Conservation (phyloP, 1,140 invertebrate species). For the Spodoptera litura region DNA sequence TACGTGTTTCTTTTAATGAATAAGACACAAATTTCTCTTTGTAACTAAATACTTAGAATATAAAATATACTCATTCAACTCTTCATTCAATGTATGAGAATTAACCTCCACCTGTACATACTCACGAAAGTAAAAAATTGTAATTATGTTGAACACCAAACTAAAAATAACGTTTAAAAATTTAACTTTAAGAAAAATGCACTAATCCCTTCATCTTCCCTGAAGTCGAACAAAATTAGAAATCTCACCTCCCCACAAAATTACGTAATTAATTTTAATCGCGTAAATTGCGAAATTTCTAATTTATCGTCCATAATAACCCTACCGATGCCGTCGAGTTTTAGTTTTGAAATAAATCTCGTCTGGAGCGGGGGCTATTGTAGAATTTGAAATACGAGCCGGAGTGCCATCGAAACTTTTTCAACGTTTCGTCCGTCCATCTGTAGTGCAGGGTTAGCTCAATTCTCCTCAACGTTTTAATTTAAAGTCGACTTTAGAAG, state of each 20-base stretch:
- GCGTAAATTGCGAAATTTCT: slow-evolving; percentile 30
- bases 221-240: slow-evolving; percentile 4
- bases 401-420: slow-evolving; percentile 44
- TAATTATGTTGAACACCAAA: too few species aligned
- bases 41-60: too few species aligned
- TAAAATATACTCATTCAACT: too few species aligned
- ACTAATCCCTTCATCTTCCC: not conserved
- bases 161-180: not conserved
- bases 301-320: slow-evolving; percentile 40
- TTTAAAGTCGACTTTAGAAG: slow-evolving; percentile 39
- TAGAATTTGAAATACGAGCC: slow-evolving; percentile 46
- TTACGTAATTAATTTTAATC: slow-evolving; percentile 29
- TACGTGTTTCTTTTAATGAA: too few species aligned
- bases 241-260: slow-evolving; percentile 12
- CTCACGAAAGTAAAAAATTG: too few species aligned
- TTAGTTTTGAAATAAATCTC: slow-evolving; percentile 47
- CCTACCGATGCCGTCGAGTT: slow-evolving; percentile 30
- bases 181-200: not conserved
- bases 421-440: slow-evolving; percentile 30
- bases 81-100: too few species aligned
- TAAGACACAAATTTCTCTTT: too few species aligned
- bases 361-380: slow-evolving; percentile 29
- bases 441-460: slow-evolving; percentile 34
- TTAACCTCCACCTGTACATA: too few species aligned
- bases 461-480: slow-evolving; percentile 37